phyloP scores from a whole-genome alignment of 2,797 vertebrate genomes.

The Neostethus bicornis region DNA sequence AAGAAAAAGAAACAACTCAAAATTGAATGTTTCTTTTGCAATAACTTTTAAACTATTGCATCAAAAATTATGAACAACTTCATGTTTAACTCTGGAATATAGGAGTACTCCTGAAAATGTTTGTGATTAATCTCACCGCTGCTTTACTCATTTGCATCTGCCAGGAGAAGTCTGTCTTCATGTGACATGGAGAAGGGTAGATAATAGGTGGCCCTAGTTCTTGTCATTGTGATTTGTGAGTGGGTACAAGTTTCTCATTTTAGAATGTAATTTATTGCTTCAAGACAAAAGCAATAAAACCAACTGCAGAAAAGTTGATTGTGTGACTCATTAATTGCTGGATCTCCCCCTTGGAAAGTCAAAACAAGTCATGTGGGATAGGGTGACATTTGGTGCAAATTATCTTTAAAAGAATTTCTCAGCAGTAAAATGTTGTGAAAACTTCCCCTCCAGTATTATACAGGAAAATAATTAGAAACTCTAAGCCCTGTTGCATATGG shows the following conservation, averaged over 20 bases:
- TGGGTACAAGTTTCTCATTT: slow-evolving; percentile 56
- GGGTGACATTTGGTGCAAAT: slow-evolving; percentile 32
- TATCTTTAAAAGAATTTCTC: slow-evolving; percentile 28
- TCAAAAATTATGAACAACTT: neutral
- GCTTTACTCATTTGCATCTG: neutral
- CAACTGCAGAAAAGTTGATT: slow-evolving; percentile 49
- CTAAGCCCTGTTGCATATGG: slow-evolving; percentile 37
- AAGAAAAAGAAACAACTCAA: neutral
- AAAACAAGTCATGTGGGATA: slow-evolving; percentile 33
- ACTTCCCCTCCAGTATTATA: slow-evolving; percentile 23
- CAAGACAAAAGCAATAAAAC: slow-evolving; percentile 36
- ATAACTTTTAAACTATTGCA: neutral
- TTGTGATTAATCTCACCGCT: slow-evolving; percentile 17
- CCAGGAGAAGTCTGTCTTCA: neutral
- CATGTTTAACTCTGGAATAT: neutral
- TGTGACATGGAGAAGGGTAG: slow-evolving; percentile 17
- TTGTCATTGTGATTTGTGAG: slow-evolving; percentile 27
- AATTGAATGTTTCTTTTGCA: too few species aligned
- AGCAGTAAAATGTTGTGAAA: slow-evolving; percentile 23
- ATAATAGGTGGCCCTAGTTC: slow-evolving; percentile 16
- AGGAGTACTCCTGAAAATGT: neutral
- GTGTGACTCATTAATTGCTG: neutral
- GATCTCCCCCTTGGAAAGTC: slow-evolving; percentile 11
- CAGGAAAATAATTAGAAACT: slow-evolving; percentile 53
- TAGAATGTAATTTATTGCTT: slow-evolving; percentile 44